Percentiles rank a stretch among this genome's conserved stretches.
Conservation (phyloP, 2,113 vertebrate genomes). For the Ptilonorhynchus violaceus region DNA sequence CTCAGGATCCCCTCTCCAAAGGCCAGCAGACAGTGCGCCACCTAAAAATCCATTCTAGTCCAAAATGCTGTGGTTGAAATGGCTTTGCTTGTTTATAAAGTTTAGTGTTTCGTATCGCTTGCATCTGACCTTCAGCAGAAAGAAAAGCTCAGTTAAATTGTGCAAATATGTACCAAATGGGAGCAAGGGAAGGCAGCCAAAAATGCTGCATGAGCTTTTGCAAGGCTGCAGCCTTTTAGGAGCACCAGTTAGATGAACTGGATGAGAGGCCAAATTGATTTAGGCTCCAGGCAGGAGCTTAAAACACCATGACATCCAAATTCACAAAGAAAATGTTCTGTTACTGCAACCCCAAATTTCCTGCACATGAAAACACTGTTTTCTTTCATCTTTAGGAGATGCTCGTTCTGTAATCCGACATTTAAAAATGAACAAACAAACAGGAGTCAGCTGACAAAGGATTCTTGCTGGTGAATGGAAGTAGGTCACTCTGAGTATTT, state of each 20-base stretch:
- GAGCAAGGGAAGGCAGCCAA: constrained; percentile 50
- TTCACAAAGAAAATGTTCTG: constrained; percentile 49
- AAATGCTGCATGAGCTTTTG: constrained; percentile 50
- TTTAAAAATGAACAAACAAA: constrained; percentile 59
- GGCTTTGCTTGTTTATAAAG: constrained; percentile 63
- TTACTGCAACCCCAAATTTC: constrained; percentile 41
- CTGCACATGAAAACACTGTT: constrained; percentile 45
- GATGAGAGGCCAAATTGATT: constrained; percentile 53
- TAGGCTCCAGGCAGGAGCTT: constrained; percentile 44
- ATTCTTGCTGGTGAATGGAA: constrained; percentile 55
- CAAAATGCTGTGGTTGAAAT: constrained; percentile 51
- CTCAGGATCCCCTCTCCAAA: constrained; percentile 49
- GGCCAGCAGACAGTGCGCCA: constrained; percentile 46
- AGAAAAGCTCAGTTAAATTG: constrained; percentile 61
- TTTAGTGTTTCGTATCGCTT: constrained; percentile 59
- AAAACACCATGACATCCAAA: constrained; percentile 47
- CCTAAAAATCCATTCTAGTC: constrained; percentile 46
- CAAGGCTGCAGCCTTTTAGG: constrained; percentile 43
- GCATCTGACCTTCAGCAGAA: constrained; percentile 56
- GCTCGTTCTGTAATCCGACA: constrained; percentile 9
- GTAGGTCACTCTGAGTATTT: constrained; percentile 46
- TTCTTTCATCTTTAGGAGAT: constrained; percentile 59
- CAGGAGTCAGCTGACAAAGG: constrained; percentile 23
- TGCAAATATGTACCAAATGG: constrained; percentile 57
- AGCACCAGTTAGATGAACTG: constrained; percentile 48